Base-by-base conservation (phyloP, 1,140 invertebrate species). In the Calephelis nemesis region DNA sequence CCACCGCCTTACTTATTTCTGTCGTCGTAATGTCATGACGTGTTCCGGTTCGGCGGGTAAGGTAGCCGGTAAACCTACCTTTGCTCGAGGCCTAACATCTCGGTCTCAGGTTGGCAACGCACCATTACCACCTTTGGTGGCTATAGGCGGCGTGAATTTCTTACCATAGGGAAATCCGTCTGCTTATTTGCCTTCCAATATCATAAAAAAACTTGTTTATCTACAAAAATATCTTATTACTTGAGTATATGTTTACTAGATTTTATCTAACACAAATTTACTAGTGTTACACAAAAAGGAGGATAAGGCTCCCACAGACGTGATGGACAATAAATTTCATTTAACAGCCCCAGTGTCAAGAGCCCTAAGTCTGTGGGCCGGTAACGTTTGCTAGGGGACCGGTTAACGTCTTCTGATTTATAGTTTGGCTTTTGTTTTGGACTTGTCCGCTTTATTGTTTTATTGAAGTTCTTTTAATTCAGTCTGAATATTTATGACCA, bases 311-410 rank as follows among this genome's bases (percentile, higher is more conserved):
- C 73, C 74, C 75, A 75, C 69, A 78, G 68, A 50, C 76, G 72
- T 87, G 84, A 87, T 87, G 79, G 82, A 85, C 78, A 77, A 87
- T 89, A 89, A 89, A 89, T 89, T 87, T 70, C 71, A 69, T 77
- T 84, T 88, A 87, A 87, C 81, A 82, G 81, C 74, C 77, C 71
- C 30, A 62, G 71, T 72, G 76, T 83, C 77, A 78, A 70, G 72
- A 39, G 54, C 54, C 72, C 52, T 70, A 64, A 74, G 70, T 71
- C 73, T 72, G 70, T 77, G 19, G 60, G 45, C 30, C 62, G 67
- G 65, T 68, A 69, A 71, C 68, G 79, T 80, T 78, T 81, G 78
- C 78, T 74, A 74, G 70, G 69, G 50, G 50, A 45, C 49, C 40
- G 42, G 13, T 52, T 66, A 42, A 40, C 74, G 76, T 71, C 80